A percentile compares a stretch with the other conserved stretches of the same genome.
phyloP scores from a whole-genome alignment of 2,113 vertebrate species.

The Dromaius novaehollandiae region DNA sequence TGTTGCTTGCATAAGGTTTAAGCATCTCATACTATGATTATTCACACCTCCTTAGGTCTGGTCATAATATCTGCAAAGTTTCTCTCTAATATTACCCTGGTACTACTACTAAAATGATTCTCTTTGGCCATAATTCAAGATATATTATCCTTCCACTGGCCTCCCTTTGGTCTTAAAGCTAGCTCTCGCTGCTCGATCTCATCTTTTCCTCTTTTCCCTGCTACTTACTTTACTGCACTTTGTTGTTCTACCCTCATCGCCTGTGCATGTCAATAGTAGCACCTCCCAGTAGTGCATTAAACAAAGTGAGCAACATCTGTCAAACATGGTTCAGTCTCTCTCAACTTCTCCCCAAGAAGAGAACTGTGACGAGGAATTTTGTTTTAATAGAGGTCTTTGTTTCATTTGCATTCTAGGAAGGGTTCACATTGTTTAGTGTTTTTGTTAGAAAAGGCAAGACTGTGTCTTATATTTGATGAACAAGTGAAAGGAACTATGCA shows the following conservation, averaged over 20 bases:
- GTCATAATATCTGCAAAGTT: neutral
- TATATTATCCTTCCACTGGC: neutral
- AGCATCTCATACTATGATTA: neutral
- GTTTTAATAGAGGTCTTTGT: neutral
- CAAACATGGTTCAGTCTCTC: neutral
- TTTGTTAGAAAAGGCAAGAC: neutral
- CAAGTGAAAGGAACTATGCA: neutral
- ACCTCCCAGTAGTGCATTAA: neutral
- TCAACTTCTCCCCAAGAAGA: neutral
- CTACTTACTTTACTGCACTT: neutral
- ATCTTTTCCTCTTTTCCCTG: neutral
- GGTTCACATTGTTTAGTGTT: neutral
- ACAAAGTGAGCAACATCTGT: neutral
- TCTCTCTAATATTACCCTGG: neutral
- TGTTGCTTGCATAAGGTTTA: neutral
- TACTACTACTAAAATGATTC: neutral
- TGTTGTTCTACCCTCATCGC: neutral
- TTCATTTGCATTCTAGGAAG: neutral
- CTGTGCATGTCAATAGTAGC: neutral
- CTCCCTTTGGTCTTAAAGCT: neutral
- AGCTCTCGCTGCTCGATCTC: neutral
- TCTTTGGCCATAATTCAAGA: neutral
- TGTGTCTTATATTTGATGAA: neutral
- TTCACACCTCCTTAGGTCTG: neutral
- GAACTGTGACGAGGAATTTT: neutral